These are phyloP conservation scores for Scatophagus argus DNA, from an alignment of 2,113 vertebrate genomes.

Conservation along the genomic window DNA sequence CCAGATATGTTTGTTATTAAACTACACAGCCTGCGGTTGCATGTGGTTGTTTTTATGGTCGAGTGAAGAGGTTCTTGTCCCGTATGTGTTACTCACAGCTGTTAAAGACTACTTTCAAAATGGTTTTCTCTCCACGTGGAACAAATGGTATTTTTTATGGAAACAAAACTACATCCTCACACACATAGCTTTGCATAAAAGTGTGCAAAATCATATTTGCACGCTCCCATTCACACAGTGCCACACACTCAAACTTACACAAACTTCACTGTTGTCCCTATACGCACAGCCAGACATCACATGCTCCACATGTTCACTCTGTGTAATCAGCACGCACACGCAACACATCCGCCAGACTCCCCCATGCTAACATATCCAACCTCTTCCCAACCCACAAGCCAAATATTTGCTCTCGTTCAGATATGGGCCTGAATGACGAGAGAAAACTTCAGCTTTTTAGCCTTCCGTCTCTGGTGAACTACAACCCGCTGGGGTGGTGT, in stretches of 20 bases:
- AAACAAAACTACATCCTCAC: constrained; percentile 1
- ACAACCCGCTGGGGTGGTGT: background rate
- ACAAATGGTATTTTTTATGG: background rate
- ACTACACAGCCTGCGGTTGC: background rate
- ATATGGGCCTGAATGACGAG: constrained; percentile 60
- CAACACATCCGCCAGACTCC: constrained; percentile 55
- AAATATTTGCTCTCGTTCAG: constrained; percentile 79
- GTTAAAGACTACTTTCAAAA: background rate
- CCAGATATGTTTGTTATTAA: constrained; percentile 8
- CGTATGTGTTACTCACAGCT: constrained; percentile 10
- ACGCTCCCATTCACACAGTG: constrained; percentile 3
- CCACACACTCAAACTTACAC: constrained; percentile 15
- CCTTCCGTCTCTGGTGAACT: constrained; percentile 2
- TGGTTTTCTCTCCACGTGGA: background rate
- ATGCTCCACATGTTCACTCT: constrained; percentile 21
- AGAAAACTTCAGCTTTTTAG: constrained; percentile 51
- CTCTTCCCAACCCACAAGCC: constrained; percentile 74
- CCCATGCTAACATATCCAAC: constrained; percentile 64
- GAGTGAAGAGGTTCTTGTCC: background rate
- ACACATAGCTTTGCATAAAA: background rate
- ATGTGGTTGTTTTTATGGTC: constrained; percentile 7
- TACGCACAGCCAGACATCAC: constrained; percentile 40
- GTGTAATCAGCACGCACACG: constrained; percentile 39
- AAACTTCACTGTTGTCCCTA: constrained; percentile 36
- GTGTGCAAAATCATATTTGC: background rate